These are phyloP conservation scores for Psittacula cyanocephala DNA, from an alignment of 2,113 vertebrate genomes.

Conservation along the genomic window DNA sequence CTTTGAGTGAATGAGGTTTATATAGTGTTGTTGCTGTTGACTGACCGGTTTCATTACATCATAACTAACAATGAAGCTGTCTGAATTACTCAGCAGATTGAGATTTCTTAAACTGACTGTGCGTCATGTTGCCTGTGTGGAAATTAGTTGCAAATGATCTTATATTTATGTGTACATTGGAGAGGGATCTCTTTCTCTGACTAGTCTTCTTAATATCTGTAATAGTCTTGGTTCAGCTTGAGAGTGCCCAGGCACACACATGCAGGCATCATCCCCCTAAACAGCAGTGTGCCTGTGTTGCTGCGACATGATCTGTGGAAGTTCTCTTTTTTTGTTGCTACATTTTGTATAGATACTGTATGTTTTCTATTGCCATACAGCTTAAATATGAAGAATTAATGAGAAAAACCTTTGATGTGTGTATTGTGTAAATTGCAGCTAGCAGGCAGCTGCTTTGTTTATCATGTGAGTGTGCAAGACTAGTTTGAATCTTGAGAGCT, in stretches of 20 bases:
- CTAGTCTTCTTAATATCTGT: neutral
- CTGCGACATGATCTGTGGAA: neutral
- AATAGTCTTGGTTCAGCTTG: neutral
- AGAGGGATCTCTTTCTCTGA: neutral
- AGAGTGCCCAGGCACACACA: rapidly evolving
- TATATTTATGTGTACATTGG: neutral
- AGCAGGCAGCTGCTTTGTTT: neutral
- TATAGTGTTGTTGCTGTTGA: neutral
- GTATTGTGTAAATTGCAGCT: neutral
- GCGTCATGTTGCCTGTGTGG: neutral
- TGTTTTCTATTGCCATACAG: neutral
- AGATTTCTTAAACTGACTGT: neutral
- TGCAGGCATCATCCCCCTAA: rapidly evolving
- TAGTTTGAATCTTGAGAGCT: neutral
- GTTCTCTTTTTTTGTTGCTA: neutral
- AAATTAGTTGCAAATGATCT: neutral
- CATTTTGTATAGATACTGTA: neutral
- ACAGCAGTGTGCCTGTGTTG: neutral
- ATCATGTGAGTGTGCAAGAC: neutral
- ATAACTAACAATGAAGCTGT: neutral
- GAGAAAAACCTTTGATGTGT: neutral
- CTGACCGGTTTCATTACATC: neutral
- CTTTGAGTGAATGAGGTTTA: neutral
- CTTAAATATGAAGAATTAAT: neutral
- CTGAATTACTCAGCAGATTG: neutral